Evolutionary conservation across 2,113 vertebrate genomes (phyloP), one percentile per base, ranked within the genome.

Genomic region (Peromyscus leucopus): DNA sequence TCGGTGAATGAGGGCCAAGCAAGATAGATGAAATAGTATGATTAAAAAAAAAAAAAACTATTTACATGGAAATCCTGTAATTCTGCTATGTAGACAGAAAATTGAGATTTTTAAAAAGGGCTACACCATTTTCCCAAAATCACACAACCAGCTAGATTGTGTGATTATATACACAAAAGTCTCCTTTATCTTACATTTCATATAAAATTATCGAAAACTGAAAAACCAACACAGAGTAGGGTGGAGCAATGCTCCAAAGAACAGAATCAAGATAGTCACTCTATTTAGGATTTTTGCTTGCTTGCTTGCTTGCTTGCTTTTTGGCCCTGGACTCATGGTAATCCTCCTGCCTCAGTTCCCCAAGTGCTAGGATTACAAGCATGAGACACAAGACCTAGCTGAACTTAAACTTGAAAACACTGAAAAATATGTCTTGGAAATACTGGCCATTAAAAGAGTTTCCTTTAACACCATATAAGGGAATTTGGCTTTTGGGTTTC

Each of bases 401-500:
- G n/a, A 42, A 63, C 57, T 84, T 63, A 42, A 84, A 42, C 24
- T 17, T 84, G 59, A 39, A 63, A 84, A 17, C 82, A 28, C 82
- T 42, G n/a, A 63, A 84, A 61, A 84, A 61, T n/a, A 17, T 84
- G 65, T 39, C 51, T 85, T 85, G 71, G 67, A 91, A 93, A 97
- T 86, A 67, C 16, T 80, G 19, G 42, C 39, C 51, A 39, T 84
- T 88, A 22, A 36, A 82, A 39, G 1, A 5, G 24, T 63, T 28
- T 87, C 91, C 75, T 91, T 85, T 89, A 85, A 55, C 7, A 48
- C n/a, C 11, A 39, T 74, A 42, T 63, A 57, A 6, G 24, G 13
- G 5, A 36, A 82, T 61, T 61, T 39, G 82, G 22, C 12, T 15
- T 39, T 63, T 16, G 80, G 10, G 31, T 46, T 90, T 89, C 21